Evolutionary conservation across 2,113 vertebrate species (phyloP).

Genomic region (Hemibagrus wyckioides): DNA sequence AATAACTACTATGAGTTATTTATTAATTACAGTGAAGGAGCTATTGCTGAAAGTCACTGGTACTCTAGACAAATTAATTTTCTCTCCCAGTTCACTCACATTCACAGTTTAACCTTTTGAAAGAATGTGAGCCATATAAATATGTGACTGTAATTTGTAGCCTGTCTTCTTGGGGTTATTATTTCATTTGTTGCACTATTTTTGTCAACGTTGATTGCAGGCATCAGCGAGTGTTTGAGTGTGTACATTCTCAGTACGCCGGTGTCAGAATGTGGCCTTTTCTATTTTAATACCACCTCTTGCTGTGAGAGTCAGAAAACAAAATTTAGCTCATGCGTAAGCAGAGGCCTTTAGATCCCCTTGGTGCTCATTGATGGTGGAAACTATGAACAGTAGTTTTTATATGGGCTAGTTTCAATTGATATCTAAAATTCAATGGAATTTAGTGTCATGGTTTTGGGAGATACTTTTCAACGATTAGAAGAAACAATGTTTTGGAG

Average conservation of each 20-base stretch:
- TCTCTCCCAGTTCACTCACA: background rate
- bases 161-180: constrained; percentile 41
- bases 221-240: constrained; percentile 36
- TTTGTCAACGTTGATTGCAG: constrained; percentile 34
- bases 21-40: background rate
- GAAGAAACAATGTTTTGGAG: background rate
- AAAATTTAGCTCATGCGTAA: constrained; percentile 33
- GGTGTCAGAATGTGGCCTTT: constrained; percentile 48
- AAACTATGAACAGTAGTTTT: constrained; percentile 2
- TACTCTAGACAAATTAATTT: background rate
- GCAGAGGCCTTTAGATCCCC: constrained; percentile 19
- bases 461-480: background rate
- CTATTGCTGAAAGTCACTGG: background rate
- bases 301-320: constrained; percentile 36
- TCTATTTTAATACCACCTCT: constrained; percentile 46
- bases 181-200: constrained; percentile 53
- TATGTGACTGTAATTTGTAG: background rate
- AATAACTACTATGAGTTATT: background rate
- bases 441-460: background rate
- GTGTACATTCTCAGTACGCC: constrained; percentile 42
- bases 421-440: background rate
- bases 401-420: background rate
- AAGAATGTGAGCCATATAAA: background rate
- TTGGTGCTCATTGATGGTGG: background rate
- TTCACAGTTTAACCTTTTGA: constrained; percentile 29